Conservation (phyloP, 2,797 vertebrate genomes). For the Mus minutoides region DNA sequence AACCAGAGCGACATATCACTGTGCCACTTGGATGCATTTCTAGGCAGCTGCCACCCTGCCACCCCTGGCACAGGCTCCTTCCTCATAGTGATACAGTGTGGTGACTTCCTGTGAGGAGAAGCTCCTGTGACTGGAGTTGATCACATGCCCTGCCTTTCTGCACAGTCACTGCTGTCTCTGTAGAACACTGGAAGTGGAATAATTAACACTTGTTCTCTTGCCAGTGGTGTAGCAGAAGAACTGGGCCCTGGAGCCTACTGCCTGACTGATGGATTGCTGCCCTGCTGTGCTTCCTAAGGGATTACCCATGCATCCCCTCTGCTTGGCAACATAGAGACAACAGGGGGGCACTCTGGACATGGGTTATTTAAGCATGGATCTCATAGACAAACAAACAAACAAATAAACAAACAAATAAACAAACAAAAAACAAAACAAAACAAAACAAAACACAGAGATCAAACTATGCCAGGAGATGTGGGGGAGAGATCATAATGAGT, state of each 20-base stretch:
- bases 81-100: background rate
- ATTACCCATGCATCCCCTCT: background rate
- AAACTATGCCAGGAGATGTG: background rate
- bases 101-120: background rate
- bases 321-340: background rate
- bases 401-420: background rate
- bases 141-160: background rate
- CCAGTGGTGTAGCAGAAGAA: background rate
- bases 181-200: background rate
- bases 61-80: background rate
- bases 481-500: background rate
- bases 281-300: background rate
- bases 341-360: background rate
- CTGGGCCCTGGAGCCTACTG: accelerated
- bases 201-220: background rate
- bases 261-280: background rate
- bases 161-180: background rate
- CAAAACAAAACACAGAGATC: background rate
- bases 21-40: background rate
- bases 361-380: background rate
- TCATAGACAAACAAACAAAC: background rate
- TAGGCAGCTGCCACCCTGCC: background rate
- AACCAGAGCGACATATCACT: background rate
- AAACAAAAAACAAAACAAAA: background rate
- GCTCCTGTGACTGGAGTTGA: background rate